Percentiles rank a stretch among this genome's conserved stretches.
Evolutionary conservation across 2,797 vertebrate species (phyloP).

Genomic region (Hippoglossus hippoglossus): DNA sequence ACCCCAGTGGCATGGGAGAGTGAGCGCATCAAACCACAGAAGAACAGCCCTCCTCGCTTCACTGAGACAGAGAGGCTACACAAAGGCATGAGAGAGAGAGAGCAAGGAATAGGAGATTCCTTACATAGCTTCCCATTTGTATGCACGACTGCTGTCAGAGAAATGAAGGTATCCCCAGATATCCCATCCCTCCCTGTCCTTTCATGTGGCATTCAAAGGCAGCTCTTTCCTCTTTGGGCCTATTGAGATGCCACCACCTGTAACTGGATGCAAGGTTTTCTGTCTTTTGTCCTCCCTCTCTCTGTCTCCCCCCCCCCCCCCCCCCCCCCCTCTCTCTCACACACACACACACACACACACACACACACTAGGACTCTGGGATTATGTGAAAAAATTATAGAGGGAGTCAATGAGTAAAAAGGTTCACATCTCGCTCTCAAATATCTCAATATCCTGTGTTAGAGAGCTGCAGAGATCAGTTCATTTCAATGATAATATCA

Average conservation of each 20-base stretch:
- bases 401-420: slow-evolving; percentile 44
- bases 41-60: slow-evolving; percentile 70
- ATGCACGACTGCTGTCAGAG: slow-evolving; percentile 85
- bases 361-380: slow-evolving; percentile 36
- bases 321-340: neutral
- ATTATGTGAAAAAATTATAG: slow-evolving; percentile 44
- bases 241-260: slow-evolving; percentile 85
- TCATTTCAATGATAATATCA: neutral
- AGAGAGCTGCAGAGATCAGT: neutral
- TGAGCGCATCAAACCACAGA: slow-evolving; percentile 78
- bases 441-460: neutral
- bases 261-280: slow-evolving; percentile 83
- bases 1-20: slow-evolving; percentile 88
- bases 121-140: slow-evolving; percentile 89
- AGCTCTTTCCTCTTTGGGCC: slow-evolving; percentile 79
- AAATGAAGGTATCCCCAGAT: slow-evolving; percentile 75
- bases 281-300: slow-evolving; percentile 62
- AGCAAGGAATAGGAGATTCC: slow-evolving; percentile 81
- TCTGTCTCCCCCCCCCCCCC: slow-evolving; percentile 3
- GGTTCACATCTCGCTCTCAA: slow-evolving; percentile 38
- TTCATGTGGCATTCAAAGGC: slow-evolving; percentile 85
- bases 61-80: slow-evolving; percentile 71
- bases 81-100: slow-evolving; percentile 63
- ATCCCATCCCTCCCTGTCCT: slow-evolving; percentile 81
- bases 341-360: slow-evolving; percentile 30